These are phyloP conservation scores for Xiphorhynchus erythropygius DNA, from an alignment of 2,797 vertebrate genomes.

Conservation along the genomic window DNA sequence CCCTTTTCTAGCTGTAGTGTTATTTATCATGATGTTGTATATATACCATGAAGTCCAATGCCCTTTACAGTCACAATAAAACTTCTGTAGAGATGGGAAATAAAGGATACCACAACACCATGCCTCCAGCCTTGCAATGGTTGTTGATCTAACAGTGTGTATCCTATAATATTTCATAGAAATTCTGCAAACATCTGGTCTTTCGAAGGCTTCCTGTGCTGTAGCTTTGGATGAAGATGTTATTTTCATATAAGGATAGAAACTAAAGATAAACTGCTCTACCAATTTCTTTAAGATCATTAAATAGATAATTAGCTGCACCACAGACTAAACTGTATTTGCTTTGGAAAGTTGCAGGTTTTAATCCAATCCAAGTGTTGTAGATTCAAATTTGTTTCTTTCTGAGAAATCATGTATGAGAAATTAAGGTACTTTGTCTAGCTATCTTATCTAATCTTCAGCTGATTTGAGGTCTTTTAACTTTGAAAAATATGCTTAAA, in stretches of 20 bases:
- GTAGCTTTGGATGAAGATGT: background rate
- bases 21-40: background rate
- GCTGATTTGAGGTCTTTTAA: background rate
- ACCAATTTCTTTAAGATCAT: background rate
- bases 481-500: background rate
- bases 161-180: background rate
- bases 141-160: background rate
- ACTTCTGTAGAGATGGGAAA: background rate
- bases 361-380: background rate
- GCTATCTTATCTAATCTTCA: background rate
- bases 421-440: background rate
- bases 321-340: background rate
- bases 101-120: background rate
- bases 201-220: background rate
- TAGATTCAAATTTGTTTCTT: background rate
- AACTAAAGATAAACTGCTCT: background rate
- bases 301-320: background rate
- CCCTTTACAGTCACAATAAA: background rate
- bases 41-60: background rate
- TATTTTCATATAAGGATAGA: background rate
- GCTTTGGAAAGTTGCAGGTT: background rate
- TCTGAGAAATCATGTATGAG: background rate
- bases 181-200: background rate
- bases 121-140: background rate
- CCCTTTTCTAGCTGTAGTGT: background rate